These are phyloP conservation scores for Indicator indicator DNA, from an alignment of 2,113 vertebrate genomes.

Conservation along the genomic window DNA sequence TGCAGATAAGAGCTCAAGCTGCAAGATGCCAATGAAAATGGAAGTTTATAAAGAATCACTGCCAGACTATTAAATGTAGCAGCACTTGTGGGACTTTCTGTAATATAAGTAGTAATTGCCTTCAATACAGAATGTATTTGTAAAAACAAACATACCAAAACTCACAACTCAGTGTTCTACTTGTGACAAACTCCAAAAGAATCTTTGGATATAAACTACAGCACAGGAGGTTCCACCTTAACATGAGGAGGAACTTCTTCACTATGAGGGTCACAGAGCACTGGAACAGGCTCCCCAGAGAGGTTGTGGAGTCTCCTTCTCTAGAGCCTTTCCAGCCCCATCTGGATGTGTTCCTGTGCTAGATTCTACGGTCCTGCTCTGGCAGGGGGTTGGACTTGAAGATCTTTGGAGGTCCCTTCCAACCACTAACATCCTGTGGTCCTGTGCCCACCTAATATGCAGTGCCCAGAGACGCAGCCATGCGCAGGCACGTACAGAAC, in stretches of 20 bases:
- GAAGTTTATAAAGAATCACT: slow-evolving; percentile 59
- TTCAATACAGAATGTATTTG: slow-evolving; percentile 11
- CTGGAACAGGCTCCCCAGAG: too few relatives aligned
- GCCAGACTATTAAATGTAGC: slow-evolving; percentile 49
- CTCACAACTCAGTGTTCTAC: neutral
- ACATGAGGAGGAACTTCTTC: too few relatives aligned
- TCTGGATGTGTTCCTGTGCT: too few relatives aligned
- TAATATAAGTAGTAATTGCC: slow-evolving; percentile 57
- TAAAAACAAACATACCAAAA: slow-evolving; percentile 27
- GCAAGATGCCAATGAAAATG: slow-evolving; percentile 40
- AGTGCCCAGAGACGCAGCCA: neutral
- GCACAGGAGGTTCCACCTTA: too few relatives aligned
- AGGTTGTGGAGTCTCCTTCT: too few relatives aligned
- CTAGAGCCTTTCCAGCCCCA: too few relatives aligned
- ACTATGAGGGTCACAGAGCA: too few relatives aligned
- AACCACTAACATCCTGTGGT: too few relatives aligned
- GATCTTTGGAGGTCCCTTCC: too few relatives aligned
- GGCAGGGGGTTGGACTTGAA: too few relatives aligned
- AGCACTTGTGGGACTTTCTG: slow-evolving; percentile 47
- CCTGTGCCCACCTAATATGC: neutral
- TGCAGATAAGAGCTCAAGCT: slow-evolving; percentile 49
- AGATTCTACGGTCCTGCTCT: too few relatives aligned
- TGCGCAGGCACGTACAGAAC: neutral
- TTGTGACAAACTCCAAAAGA: neutral
- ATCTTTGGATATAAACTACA: neutral